Evolutionary conservation across 2,888 invertebrate species (phyloP).

Genomic region (Nemurella pictetii): DNA sequence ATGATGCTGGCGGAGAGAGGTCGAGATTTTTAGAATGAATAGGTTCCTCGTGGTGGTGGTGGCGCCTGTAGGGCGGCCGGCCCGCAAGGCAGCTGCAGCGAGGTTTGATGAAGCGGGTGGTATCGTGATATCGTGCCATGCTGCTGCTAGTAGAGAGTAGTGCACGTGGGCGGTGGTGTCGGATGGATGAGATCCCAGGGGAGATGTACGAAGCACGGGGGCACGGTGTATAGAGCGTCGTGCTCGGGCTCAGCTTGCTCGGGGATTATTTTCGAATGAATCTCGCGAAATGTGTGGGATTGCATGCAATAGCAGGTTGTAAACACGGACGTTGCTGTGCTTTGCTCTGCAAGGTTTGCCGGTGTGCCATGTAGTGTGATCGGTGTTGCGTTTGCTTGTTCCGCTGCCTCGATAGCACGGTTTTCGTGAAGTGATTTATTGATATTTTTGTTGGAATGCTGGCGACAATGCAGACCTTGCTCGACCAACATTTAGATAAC

Average conservation of each 20-base stretch:
- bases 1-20: not conserved
- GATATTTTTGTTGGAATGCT: too few relatives aligned
- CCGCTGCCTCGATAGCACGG: too few relatives aligned
- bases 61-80: not conserved
- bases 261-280: not conserved
- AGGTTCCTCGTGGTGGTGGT: not conserved
- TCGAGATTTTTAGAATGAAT: not conserved
- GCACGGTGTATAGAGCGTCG: not conserved
- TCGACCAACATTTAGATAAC: too few relatives aligned
- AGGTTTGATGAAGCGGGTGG: not conserved
- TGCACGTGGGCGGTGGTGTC: not conserved
- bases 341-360: too few relatives aligned
- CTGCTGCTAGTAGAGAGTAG: not conserved
- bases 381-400: too few relatives aligned
- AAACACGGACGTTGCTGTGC: too few relatives aligned
- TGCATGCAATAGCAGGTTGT: too few relatives aligned
- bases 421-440: too few relatives aligned
- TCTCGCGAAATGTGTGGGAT: not conserved
- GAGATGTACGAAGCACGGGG: too few relatives aligned
- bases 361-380: too few relatives aligned
- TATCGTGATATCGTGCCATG: not conserved
- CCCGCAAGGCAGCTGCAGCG: not conserved
- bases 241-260: too few relatives aligned
- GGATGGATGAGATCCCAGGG: not conserved
- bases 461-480: too few relatives aligned